phyloP scores from a whole-genome alignment of 1,140 invertebrate genomes.

The Drosophila bocqueti region DNA sequence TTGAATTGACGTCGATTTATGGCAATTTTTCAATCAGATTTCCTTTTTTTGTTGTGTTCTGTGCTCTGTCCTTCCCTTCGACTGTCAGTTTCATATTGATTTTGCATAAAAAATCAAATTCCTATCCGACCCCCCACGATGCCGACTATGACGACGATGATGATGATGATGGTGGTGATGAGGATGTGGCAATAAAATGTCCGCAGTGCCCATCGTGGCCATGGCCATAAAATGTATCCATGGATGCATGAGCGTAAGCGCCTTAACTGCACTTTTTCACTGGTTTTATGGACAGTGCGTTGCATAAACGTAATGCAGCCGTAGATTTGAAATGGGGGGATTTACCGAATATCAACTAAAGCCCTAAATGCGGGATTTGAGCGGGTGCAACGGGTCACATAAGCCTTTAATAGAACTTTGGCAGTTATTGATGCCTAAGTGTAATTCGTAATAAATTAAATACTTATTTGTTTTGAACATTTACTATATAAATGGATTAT shows the following conservation, averaged over 20 bases:
- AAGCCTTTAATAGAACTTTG: conserved; percentile 6
- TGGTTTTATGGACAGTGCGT: conserved; percentile 45
- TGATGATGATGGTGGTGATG: conserved; percentile 25
- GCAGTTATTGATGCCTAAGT: background rate
- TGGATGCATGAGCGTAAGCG: conserved; percentile 44
- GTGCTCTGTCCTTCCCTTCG: conserved; percentile 1
- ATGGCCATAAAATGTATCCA: conserved; percentile 38
- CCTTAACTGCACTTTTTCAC: conserved; percentile 41
- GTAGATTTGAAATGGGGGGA: conserved; percentile 6
- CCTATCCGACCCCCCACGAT: conserved; percentile 8
- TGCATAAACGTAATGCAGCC: conserved; percentile 28
- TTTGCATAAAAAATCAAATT: conserved; percentile 60
- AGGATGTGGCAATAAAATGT: conserved; percentile 65
- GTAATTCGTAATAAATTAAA: background rate
- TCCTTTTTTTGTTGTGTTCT: conserved; percentile 7
- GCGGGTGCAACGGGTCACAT: background rate
- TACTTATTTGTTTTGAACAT: background rate
- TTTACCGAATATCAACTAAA: conserved; percentile 15
- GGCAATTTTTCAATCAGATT: conserved; percentile 71
- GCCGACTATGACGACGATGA: conserved; percentile 10
- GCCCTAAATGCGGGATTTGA: background rate
- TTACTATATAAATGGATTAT: background rate
- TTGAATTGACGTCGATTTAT: conserved; percentile 80
- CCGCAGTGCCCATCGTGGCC: conserved; percentile 51
- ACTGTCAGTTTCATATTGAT: conserved; percentile 55